Evolutionary conservation across 2,797 vertebrate genomes (phyloP).

Genomic region (Tokudaia tokunoshimensis): DNA sequence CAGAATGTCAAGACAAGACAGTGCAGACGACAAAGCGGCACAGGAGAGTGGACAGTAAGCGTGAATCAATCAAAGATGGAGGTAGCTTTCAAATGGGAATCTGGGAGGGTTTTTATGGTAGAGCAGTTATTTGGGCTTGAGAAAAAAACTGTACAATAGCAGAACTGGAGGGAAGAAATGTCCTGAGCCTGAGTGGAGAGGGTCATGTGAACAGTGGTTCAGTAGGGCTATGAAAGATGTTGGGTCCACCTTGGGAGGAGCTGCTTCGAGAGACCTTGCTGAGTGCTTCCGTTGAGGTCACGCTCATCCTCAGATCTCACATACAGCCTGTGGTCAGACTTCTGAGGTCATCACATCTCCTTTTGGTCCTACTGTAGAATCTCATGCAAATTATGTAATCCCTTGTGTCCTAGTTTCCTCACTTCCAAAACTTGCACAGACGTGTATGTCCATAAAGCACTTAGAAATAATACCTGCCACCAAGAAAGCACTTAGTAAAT

Average conservation of each 20-base stretch:
- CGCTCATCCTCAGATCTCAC: neutral
- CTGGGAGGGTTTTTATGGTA: neutral
- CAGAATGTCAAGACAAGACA: neutral
- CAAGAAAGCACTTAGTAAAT: neutral
- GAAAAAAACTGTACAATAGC: neutral
- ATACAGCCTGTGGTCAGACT: neutral
- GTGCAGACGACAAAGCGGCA: neutral
- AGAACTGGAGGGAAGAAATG: neutral
- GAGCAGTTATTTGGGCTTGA: neutral
- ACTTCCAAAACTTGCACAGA: neutral
- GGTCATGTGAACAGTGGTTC: neutral
- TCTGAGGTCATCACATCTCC: neutral
- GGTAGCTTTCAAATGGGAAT: fast-evolving
- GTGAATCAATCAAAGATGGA: neutral
- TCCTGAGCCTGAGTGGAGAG: neutral
- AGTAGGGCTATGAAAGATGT: neutral
- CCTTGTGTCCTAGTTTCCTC: neutral
- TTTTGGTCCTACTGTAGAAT: neutral
- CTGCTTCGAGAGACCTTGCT: neutral
- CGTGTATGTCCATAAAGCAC: neutral
- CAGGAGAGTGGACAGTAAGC: neutral
- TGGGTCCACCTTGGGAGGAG: neutral
- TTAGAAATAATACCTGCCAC: neutral
- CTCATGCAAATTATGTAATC: neutral
- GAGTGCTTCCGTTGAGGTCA: neutral